phyloP scores from a whole-genome alignment of 30 jellyfish, hydroid and myxozoan species.

The Aurelia aurita region DNA sequence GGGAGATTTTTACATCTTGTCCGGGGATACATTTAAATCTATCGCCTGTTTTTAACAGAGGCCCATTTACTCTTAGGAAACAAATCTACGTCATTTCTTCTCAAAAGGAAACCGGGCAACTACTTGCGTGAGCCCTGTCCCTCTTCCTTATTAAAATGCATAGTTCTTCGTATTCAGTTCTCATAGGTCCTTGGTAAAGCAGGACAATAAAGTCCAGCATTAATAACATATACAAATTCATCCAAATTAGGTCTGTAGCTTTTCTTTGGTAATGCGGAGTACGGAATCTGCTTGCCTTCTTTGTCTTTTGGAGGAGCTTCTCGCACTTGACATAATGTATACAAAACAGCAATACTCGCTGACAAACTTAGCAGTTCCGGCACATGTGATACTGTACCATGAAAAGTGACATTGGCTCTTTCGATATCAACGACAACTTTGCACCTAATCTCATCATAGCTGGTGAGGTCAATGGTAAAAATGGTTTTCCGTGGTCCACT shows the following conservation, averaged over 20 bases:
- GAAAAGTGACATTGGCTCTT: constrained; percentile 36
- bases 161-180: background rate
- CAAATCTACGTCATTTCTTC: no score
- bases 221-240: constrained; percentile 50
- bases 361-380: constrained; percentile 73
- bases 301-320: constrained; percentile 72
- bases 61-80: no score
- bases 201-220: constrained; percentile 74
- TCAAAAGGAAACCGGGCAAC: no score
- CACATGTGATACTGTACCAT: constrained; percentile 41
- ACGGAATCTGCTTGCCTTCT: constrained; percentile 23
- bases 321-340: constrained; percentile 82
- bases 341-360: constrained; percentile 73
- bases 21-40: no score
- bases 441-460: constrained; percentile 1
- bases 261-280: constrained; percentile 14
- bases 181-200: constrained; percentile 72
- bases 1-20: no score
- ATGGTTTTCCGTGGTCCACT: constrained; percentile 26
- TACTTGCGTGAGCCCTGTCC: no score
- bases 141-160: no score
- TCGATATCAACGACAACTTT: constrained; percentile 56
- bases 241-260: constrained; percentile 42
- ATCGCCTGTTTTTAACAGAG: no score
- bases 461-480: constrained; percentile 26